Evolutionary conservation across 2,797 vertebrate species (phyloP), one percentile per base, ranked within the genome.

Genomic region (Oryzias dopingdopingensis): DNA sequence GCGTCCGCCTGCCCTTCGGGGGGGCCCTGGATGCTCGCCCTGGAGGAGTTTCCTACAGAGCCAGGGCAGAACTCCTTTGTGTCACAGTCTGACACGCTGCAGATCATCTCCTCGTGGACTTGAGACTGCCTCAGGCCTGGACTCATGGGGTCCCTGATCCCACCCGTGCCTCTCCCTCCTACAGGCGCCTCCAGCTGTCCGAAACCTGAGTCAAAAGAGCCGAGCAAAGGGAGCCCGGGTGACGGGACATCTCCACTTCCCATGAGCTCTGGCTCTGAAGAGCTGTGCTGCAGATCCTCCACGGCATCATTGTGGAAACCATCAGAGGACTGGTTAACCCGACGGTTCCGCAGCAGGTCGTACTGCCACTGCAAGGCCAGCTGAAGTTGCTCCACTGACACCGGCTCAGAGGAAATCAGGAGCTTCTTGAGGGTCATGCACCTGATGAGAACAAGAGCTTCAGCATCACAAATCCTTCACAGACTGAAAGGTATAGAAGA

Each of bases 201-300:
- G 15, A 90, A 91, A 1, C 90, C 90, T 0, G 91, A 92, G 70
- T 92, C 89, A 0, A 91, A 91, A 0, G 91, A 90, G 68, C 78
- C 83, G 54, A 82, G 73, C 14, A 90, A 91, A 0, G 67, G 53
- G 2, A 18, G 54, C 1, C 4, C 15, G 13, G 1, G 18, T 0
- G 0, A 5, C 46, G 12, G 72, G 59, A 43, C 50, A 54, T 2
- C 4, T 41, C 0, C 29, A 56, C n/a, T 37, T 42, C 62, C 37
- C 13, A 2, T 1, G 4, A 44, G 7, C 12, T 37, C 45, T 1
- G 45, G 42, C 2, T 59, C 46, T 8, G 46, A 29, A 3, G 40
- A 26, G 22, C 20, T 1, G 14, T 20, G 49, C 6, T 20, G 10
- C 14, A 46, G 14, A 0, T 48, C 52, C 3, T 7, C n/a, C 8